These are phyloP conservation scores for Lacanobia oleracea DNA, from an alignment of 2,888 invertebrate genomes.

Conservation along the genomic window DNA sequence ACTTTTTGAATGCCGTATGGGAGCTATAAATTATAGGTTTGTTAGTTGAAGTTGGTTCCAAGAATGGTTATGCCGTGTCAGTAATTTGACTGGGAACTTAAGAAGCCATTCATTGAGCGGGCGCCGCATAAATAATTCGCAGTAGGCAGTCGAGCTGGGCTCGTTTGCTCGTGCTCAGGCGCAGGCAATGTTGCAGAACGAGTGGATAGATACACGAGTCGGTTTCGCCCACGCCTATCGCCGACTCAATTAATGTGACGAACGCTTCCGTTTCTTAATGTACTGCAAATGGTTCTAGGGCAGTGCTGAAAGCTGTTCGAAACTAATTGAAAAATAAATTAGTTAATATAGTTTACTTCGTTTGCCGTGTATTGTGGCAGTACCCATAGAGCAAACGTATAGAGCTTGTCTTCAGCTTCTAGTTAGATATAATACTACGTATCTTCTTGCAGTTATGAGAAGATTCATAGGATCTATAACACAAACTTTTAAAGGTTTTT, in stretches of 20 bases:
- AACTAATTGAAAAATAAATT: conserved; percentile 26
- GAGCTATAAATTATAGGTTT: conserved; percentile 62
- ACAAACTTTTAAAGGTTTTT: no score
- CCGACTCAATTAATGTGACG: conserved; percentile 77
- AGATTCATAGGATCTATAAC: no score
- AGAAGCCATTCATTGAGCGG: conserved; percentile 74
- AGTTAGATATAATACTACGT: no score
- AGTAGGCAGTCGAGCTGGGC: conserved; percentile 68
- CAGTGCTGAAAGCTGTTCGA: conserved; percentile 25
- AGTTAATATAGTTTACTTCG: no score
- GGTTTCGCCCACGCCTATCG: conserved; percentile 77
- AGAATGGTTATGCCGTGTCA: conserved; percentile 69
- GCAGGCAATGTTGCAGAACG: conserved; percentile 79
- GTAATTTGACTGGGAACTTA: conserved; percentile 72
- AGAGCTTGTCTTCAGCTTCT: no score
- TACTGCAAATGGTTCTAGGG: conserved; percentile 44
- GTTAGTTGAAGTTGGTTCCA: conserved; percentile 64
- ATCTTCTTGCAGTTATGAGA: no score
- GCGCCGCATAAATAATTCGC: conserved; percentile 81
- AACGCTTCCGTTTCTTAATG: conserved; percentile 77
- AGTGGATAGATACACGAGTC: conserved; percentile 66
- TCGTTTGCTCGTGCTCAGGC: conserved; percentile 66
- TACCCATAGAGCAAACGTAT: neutral
- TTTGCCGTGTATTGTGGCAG: neutral
- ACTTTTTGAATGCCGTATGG: conserved; percentile 61